Evolutionary conservation across 2,797 vertebrate genomes (phyloP), one percentile per base, ranked within the genome.

Genomic region (Hirundo rustica): DNA sequence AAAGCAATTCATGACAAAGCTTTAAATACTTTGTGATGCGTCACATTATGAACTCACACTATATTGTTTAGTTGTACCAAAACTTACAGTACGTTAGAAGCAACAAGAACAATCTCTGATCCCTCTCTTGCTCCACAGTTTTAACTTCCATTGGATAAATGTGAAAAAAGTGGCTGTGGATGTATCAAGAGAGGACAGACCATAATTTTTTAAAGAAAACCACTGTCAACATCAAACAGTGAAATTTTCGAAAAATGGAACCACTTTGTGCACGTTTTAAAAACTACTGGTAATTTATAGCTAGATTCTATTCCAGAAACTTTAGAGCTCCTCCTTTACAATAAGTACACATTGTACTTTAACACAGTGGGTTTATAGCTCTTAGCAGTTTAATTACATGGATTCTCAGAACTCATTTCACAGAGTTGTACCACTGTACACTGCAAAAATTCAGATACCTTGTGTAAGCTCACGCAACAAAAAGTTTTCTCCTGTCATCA

Each of bases 191-290:
- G 64, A 82, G 21, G 16, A 30, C 2, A 73, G 70, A 79, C 17
- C 18, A n/a, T 72, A 79, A 53, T 76, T 64, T 95, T 94, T 84
- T 84, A 25, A 96, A 89, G 85, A 51, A 94, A 92, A 48, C 26
- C 67, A 54, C 36, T 73, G 61, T 64, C 58, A 92, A 57, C 8
- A 29, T 16, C 20, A 77, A 87, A 77, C 2, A 5, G 73, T 4
- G 2, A 88, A 67, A n/a, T 65, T 38, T n/a, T 78, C 0, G 3
- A 54, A 73, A 66, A 62, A 50, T 8, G 4, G 85, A 92, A n/a
- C 23, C 14, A 57, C 38, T 14, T 88, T 34, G 36, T 29, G 3
- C 20, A 38, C 40, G 16, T 71, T 70, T 51, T 42, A 47, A 89
- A 61, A 88, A 53, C 32, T 68, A 42, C 44, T 32, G 29, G 38